Conservation (phyloP, 2,113 vertebrate species). For the Odobenus rosmarus region DNA sequence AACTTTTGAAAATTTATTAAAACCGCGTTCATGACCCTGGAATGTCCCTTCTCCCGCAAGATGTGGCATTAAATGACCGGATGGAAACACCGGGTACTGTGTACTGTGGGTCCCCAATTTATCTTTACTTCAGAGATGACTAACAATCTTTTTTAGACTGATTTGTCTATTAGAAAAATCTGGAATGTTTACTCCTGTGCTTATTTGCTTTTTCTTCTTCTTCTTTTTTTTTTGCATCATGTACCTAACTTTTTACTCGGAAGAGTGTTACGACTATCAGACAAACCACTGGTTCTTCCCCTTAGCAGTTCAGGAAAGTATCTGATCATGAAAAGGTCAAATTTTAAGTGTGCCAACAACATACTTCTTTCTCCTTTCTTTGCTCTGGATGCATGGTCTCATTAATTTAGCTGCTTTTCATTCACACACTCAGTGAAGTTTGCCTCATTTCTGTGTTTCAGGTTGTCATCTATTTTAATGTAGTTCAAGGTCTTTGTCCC, state of each 20-base stretch:
- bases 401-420: background rate
- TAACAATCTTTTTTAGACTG: background rate
- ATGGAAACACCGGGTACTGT: background rate
- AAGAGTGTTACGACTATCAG: background rate
- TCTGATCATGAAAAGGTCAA: slow-evolving; percentile 35
- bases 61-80: background rate
- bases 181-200: background rate
- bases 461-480: background rate
- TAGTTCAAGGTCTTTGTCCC: background rate
- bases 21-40: background rate
- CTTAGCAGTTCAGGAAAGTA: slow-evolving; percentile 1
- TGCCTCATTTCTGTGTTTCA: background rate
- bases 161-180: background rate
- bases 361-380: background rate
- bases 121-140: background rate
- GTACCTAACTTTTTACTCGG: background rate
- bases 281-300: background rate
- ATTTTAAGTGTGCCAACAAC: background rate
- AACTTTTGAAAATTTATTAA: background rate
- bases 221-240: background rate
- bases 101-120: background rate
- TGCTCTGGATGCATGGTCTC: background rate
- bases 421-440: background rate
- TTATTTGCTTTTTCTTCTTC: background rate
- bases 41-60: background rate